These are phyloP conservation scores for Micromys minutus DNA, from an alignment of 2,113 vertebrate species.

Conservation along the genomic window DNA sequence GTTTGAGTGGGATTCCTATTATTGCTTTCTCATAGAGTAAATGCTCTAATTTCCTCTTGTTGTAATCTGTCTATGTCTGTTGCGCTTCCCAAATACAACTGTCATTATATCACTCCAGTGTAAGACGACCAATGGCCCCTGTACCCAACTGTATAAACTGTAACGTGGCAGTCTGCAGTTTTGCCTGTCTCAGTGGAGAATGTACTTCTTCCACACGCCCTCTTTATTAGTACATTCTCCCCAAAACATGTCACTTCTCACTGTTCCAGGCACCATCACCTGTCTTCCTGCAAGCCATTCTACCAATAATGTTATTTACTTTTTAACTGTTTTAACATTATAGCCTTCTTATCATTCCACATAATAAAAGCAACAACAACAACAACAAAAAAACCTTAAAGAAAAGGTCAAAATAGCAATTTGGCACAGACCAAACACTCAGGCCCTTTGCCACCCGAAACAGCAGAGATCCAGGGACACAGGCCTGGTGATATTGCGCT, in stretches of 20 bases:
- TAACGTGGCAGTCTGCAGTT: neutral
- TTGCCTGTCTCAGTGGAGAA: neutral
- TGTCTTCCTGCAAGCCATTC: neutral
- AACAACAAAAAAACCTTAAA: neutral
- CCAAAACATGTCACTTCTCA: neutral
- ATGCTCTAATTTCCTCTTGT: constrained; percentile 10
- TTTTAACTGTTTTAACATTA: neutral
- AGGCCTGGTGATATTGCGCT: too few relatives aligned
- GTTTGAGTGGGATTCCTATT: neutral
- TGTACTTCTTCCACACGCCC: neutral
- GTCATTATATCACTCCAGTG: neutral
- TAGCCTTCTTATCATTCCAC: neutral
- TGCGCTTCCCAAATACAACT: constrained; percentile 47
- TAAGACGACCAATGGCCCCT: neutral
- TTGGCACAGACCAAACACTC: too few relatives aligned
- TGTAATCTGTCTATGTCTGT: neutral
- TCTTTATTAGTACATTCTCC: neutral
- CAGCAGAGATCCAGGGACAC: too few relatives aligned
- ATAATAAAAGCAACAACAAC: constrained; percentile 39
- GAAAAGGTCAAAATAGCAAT: constrained; percentile 11
- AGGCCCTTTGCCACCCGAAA: too few relatives aligned
- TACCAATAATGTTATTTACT: neutral
- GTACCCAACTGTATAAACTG: neutral
- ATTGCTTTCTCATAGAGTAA: constrained; percentile 52
- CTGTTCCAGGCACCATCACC: neutral